Evolutionary conservation across 2,888 invertebrate species (phyloP), one percentile per base, ranked within the genome.

Genomic region (Buathra laborator): DNA sequence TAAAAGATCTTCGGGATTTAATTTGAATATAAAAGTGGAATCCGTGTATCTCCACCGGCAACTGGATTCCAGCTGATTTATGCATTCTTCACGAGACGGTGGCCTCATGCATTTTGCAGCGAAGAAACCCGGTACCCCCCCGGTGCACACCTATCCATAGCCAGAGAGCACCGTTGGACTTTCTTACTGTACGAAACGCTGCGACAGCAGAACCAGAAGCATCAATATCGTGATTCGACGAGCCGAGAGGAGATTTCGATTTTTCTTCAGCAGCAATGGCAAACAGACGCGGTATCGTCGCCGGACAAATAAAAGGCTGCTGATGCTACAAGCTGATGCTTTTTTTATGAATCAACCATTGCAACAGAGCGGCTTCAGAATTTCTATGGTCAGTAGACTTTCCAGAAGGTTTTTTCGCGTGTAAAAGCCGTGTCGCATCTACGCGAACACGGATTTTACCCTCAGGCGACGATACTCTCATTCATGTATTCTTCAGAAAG

Each of bases 11-110:
- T 75, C 70, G 78, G 81, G 84, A 84, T 84, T 84, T 81, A 84
- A 84, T 84, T 84, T 84, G 84, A 84, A 84, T 84, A 81, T 81
- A 78, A 84, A 84, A 84, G 81, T 84, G 56, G 84, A 84, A 84
- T 84, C 81, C 78, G 81, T 84, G 84, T 84, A 84, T 84, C 70
- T 71, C 74, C 81, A 68, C 62, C 32, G 74, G 74, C 84, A 70
- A 78, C 81, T 81, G 78, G 84, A 84, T 84, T 81, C 32, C 68
- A 66, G 75, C 78, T 84, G 84, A 84, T 84, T 84, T 84, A 84
- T 84, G 84, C 84, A 84, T 84, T 84, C 66, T 81, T 53, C 81
- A 78, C 74, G 68, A 81, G 78, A 68, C 51, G 19, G 66, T 19
- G 74, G 59, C 70, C n/a, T 84, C 84, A 84, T 84, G 84, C 84